A percentile compares a stretch with the other conserved stretches of the same genome.
These are phyloP conservation scores for Sphenodon punctatus DNA, from an alignment of 2,797 vertebrate species.

Conservation along the genomic window DNA sequence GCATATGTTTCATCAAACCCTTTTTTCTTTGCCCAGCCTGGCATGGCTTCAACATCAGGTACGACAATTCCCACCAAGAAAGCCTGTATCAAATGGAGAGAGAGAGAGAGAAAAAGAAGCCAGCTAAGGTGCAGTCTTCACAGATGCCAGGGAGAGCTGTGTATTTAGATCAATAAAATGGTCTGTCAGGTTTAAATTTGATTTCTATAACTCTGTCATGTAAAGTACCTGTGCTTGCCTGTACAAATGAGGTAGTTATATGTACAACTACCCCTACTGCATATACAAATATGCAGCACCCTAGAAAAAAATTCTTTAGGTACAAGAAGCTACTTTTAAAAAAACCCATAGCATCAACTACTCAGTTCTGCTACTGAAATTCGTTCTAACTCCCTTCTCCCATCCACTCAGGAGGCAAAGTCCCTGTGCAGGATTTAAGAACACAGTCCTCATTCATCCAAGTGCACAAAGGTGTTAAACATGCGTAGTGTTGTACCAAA, in stretches of 20 bases:
- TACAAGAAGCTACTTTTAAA: not conserved
- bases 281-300: not conserved
- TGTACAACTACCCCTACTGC: not conserved
- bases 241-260: not conserved
- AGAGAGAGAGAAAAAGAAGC: not conserved
- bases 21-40: constrained; percentile 92
- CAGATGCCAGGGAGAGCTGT: not conserved
- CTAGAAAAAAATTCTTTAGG: not conserved
- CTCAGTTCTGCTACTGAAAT: not conserved
- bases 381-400: not conserved
- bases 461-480: too few relatives aligned
- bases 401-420: not conserved
- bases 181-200: not conserved
- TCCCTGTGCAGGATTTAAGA: not conserved
- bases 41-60: constrained; percentile 92
- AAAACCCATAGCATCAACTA: not conserved
- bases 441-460: too few relatives aligned
- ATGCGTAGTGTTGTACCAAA: too few relatives aligned
- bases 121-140: too few relatives aligned
- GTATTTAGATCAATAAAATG: not conserved
- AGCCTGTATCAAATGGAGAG: constrained; percentile 76
- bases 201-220: too few relatives aligned
- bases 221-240: not conserved
- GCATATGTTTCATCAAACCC: constrained; percentile 86
- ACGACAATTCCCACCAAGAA: constrained; percentile 96